These are phyloP conservation scores for Chaetogeoica ovagalla DNA, from an alignment of 2,888 invertebrate genomes.

Conservation along the genomic window DNA sequence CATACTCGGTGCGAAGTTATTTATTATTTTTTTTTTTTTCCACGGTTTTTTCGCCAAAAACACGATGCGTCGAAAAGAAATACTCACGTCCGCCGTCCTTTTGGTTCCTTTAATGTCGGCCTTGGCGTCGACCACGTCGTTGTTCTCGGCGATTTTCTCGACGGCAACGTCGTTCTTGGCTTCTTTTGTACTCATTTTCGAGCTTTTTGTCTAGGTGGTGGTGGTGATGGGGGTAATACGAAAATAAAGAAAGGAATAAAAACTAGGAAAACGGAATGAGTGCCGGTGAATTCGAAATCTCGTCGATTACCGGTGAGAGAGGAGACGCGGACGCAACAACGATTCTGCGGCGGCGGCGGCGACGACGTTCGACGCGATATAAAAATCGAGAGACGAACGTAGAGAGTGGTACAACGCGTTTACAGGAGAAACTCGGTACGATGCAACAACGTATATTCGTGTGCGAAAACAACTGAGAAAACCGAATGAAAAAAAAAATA, in stretches of 20 bases:
- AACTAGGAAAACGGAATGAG: too few relatives aligned
- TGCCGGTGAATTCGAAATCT: background rate
- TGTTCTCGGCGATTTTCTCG: slow-evolving; percentile 80
- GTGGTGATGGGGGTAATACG: too few relatives aligned
- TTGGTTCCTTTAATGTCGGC: slow-evolving; percentile 84
- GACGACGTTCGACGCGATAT: too few relatives aligned
- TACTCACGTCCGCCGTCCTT: slow-evolving; percentile 84
- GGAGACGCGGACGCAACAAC: background rate
- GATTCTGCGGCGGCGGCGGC: too few relatives aligned
- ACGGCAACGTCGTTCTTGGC: slow-evolving; percentile 83
- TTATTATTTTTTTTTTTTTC: too few relatives aligned
- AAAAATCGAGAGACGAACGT: too few relatives aligned
- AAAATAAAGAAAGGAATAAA: slow-evolving; percentile 51
- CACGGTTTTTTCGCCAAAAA: background rate
- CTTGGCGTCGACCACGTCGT: slow-evolving; percentile 73
- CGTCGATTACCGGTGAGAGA: too few relatives aligned
- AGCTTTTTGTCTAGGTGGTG: slow-evolving; percentile 34
- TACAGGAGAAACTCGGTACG: slow-evolving; percentile 8
- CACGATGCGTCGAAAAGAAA: background rate
- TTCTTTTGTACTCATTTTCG: slow-evolving; percentile 76
- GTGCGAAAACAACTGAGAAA: too few relatives aligned
- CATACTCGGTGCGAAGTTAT: too few relatives aligned
- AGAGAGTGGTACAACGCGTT: too few relatives aligned
- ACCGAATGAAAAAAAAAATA: slow-evolving; percentile 8
- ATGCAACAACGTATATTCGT: background rate